These are phyloP conservation scores for Eupithecia subumbrata DNA, from an alignment of 2,888 invertebrate genomes.

Conservation along the genomic window DNA sequence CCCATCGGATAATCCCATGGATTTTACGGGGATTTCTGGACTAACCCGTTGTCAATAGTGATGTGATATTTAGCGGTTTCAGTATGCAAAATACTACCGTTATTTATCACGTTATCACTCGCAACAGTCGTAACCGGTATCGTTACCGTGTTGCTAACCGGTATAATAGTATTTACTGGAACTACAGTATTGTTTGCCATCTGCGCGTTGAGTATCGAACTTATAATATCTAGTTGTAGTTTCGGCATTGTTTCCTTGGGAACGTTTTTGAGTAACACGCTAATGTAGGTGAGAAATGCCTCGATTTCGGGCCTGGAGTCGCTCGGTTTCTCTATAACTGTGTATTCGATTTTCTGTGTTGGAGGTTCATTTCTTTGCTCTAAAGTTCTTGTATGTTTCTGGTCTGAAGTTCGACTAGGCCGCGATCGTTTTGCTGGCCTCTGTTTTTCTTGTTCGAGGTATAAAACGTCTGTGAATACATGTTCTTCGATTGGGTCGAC, in stretches of 20 bases:
- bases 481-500: slow-evolving; percentile 38
- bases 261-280: slow-evolving; percentile 59
- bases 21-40: not conserved
- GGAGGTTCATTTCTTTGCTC: not conserved
- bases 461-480: slow-evolving; percentile 56
- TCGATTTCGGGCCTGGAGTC: slow-evolving; percentile 46
- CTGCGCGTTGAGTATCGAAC: slow-evolving; percentile 61
- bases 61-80: slow-evolving; percentile 8
- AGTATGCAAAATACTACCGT: not conserved
- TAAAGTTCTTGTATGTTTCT: not conserved
- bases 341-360: slow-evolving; percentile 1
- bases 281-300: slow-evolving; percentile 60
- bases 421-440: slow-evolving; percentile 2
- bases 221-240: slow-evolving; percentile 66
- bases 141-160: not conserved
- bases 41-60: slow-evolving; percentile 8
- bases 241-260: slow-evolving; percentile 53
- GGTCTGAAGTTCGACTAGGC: not conserved
- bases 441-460: slow-evolving; percentile 52
- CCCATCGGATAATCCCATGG: too few relatives aligned
- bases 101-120: not conserved
- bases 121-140: slow-evolving; percentile 7
- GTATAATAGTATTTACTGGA: not conserved
- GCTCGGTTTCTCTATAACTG: not conserved
- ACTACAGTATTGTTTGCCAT: not conserved